Base-by-base conservation (phyloP, 2,113 vertebrate species). In the Charadrius vociferus region DNA sequence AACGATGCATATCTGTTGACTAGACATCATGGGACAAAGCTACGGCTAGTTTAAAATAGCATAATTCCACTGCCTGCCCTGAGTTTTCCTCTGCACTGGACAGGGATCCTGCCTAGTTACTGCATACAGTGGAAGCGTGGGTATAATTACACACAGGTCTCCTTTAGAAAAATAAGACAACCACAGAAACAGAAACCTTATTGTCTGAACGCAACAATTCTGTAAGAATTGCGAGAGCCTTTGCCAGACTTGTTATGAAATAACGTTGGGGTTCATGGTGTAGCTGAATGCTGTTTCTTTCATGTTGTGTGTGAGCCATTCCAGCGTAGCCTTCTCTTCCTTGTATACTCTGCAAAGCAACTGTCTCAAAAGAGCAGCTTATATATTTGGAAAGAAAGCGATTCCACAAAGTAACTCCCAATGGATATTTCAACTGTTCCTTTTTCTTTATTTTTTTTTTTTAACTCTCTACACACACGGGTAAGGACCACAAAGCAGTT, bases 11-110 rank as follows among this genome's bases (percentile, higher is more conserved):
- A 66, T 90, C 78, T 80, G 70, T 79, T 93, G 93, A 91, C 45
- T 24, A 66, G 65, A 89, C 61, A 91, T 66, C 94, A 94, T 66
- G 84, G 62, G 81, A 89, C 70, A 90, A 91, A 95, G 70, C 78
- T 70, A 24, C 2, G 1, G 43, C 34, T 56, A 47, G 37, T 86
- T 80, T 81, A 61, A 95, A 95, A 61, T 30, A 30, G 26, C 32
- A 1, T 32, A 36, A 95, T 88, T 93, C 73, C 29, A 43, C 10
- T 94, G 94, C 58, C 62, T 90, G 67, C 39, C 66, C 27, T 21
- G 62, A 89, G 53, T 41, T 91, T 78, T 91, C n/a, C 58, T 89
- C 59, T 66, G 41, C 5, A 3, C 78, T 41, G 59, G n/a, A 59
- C 13, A 72, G 45, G 58, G 39, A 62, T 53, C 37, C 41, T 80